Base-by-base conservation (phyloP, 1,140 invertebrate genomes). In the Nephotettix cincticeps region DNA sequence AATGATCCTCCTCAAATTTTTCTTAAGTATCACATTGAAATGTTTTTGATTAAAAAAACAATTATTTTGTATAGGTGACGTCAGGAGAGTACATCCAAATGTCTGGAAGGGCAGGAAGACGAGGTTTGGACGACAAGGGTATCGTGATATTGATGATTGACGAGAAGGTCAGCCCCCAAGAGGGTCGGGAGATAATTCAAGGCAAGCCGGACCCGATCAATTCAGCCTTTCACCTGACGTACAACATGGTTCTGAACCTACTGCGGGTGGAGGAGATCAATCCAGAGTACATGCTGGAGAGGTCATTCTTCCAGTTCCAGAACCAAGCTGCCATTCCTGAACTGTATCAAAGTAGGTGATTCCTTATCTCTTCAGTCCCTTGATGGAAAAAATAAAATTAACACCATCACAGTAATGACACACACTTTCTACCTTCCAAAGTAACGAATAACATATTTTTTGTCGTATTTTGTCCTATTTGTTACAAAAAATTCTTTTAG, bases 71-170 rank as follows among this genome's bases (percentile, higher is more conserved):
- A 85, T 86, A 90, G 94, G 87, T 98, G 54, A 93, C 95, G 0
- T 99, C 97, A 9, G 98, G 98, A 4, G 98, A 99, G 82, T 99
- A 99, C 78, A 99, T 99, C 77, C 98, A 99, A 81, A 99, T 99
- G 98, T 96, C 95, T 56, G 98, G 98, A 1, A 85, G 98, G 74
- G 97, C 98, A n/a, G 98, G 98, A 25, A 86, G 98, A 70, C 87
- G 98, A 82, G 98, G 98, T 71, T 82, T 99, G 0, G 98, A 99
- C 81, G 96, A 99, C 78, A 95, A 96, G 82, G 98, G 98, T 72
- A 97, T 99, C 69, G 97, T 99, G 23, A 99, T 99, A 75, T 83
- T 99, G 29, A 99, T 99, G 95, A 91, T 99, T 4, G 98, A 99
- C 80, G 95, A 99, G 81, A 94, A 97, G 82, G 95, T 99, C 71